A percentile compares a stretch with the other conserved stretches of the same genome.
phyloP scores from a whole-genome alignment of 2,113 vertebrate genomes.

The Uria lomvia region DNA sequence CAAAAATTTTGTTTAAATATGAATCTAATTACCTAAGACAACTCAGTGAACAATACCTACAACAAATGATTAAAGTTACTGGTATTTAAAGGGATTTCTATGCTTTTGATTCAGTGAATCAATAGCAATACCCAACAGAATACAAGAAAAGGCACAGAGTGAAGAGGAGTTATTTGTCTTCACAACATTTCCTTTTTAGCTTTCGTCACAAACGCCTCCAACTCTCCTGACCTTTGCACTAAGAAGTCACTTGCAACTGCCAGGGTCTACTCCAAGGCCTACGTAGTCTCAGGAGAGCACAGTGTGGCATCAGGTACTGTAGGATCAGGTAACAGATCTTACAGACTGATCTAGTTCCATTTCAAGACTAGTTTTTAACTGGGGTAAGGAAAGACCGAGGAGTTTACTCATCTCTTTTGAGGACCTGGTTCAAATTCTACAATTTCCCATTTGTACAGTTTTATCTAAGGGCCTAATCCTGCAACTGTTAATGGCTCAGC shows the following conservation, averaged over 20 bases:
- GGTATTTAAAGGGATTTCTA: background rate
- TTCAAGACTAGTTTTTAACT: background rate
- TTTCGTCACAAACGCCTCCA: background rate
- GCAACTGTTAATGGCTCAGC: background rate
- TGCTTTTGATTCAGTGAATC: background rate
- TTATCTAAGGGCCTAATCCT: background rate
- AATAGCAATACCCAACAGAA: background rate
- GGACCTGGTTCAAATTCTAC: background rate
- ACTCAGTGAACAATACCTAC: background rate
- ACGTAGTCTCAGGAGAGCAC: background rate
- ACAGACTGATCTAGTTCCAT: background rate
- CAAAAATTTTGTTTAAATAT: background rate
- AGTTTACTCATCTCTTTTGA: background rate
- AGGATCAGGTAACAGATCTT: background rate
- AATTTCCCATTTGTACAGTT: background rate
- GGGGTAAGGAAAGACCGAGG: background rate
- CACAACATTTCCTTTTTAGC: background rate
- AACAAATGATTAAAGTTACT: background rate
- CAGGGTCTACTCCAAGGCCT: background rate
- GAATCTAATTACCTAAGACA: background rate
- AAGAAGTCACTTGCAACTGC: background rate
- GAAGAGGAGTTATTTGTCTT: background rate
- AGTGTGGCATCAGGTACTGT: background rate
- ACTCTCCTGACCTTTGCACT: background rate
- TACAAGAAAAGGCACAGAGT: background rate